Base-by-base conservation (phyloP, 2,113 vertebrate species). In the Euleptes europaea region DNA sequence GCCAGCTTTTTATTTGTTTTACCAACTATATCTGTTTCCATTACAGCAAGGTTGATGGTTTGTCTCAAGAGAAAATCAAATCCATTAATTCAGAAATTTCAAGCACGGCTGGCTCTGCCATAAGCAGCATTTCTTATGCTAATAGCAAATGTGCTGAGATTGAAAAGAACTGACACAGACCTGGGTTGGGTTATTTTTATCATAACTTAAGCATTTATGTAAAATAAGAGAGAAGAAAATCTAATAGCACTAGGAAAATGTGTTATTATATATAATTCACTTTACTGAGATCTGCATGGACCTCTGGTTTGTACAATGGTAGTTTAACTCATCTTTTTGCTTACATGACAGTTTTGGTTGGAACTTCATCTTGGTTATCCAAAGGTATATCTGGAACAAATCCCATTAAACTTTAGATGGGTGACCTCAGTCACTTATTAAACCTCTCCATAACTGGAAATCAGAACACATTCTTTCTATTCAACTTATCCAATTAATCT, bases 61-160 rank as follows among this genome's bases (percentile, higher is more conserved):
- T 96, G 95, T 97, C 96, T 97, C 96, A 93, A 96, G 96, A 97
- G 96, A 94, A 97, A 96, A 96, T 97, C 96, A 96, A 95, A 96
- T 96, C 96, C 96, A 97, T 97, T 97, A 97, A 97, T 97, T 97
- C 96, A 96, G 95, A 97, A 97, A 97, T 97, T 97, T 97, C 96
- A 96, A 97, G 96, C 96, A 95, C 72, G 94, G 91, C 94, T 97
- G 94, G 94, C 91, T 96, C 95, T 95, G 93, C 95, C 93, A 95
- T 96, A 96, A 97, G 96, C 94, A 96, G 96, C 96, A 94, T 96
- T 97, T 96, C 95, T 97, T 97, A 96, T 96, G 96, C 94, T 97
- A 96, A 97, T 96, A 94, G 90, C 88, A 94, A 95, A 94, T 96
- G 93, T 95, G 90, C 94, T 94, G 95, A 96, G 94, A 94, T 93